A percentile compares a stretch with the other conserved stretches of the same genome.
Evolutionary conservation across 2,113 vertebrate species (phyloP).

Genomic region (Dromiciops gliroides): DNA sequence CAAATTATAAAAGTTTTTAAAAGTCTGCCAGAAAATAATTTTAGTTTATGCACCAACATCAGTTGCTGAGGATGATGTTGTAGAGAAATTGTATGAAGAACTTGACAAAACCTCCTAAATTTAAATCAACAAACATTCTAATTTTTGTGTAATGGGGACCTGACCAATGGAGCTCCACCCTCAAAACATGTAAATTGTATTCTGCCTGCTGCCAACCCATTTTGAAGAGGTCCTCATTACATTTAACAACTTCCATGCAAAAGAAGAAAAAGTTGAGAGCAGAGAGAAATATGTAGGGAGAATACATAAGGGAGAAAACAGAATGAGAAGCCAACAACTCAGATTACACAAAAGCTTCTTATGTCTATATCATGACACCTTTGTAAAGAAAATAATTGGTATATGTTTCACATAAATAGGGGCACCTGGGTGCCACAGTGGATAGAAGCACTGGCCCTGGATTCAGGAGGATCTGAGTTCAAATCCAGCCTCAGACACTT

Average conservation of each 20-base stretch:
- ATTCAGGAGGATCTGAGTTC: no score
- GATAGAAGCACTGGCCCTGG: no score
- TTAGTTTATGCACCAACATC: background rate
- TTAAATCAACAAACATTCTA: background rate
- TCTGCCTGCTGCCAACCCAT: background rate
- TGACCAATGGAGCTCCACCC: background rate
- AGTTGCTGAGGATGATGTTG: background rate
- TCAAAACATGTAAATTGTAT: background rate
- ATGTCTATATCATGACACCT: background rate
- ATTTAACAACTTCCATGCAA: background rate
- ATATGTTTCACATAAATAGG: background rate
- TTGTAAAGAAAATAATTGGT: background rate
- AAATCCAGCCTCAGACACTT: no score
- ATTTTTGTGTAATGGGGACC: background rate
- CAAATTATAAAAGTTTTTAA: background rate
- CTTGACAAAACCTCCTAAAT: background rate
- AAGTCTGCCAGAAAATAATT: background rate
- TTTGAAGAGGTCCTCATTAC: background rate
- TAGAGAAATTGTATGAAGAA: background rate
- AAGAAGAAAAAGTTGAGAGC: background rate
- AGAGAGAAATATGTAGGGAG: no score
- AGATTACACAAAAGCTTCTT: background rate
- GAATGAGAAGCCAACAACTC: no score
- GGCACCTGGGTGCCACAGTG: no score
- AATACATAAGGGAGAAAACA: no score